These are phyloP conservation scores for Hemithea aestivaria DNA, from an alignment of 2,888 invertebrate genomes.

Conservation along the genomic window DNA sequence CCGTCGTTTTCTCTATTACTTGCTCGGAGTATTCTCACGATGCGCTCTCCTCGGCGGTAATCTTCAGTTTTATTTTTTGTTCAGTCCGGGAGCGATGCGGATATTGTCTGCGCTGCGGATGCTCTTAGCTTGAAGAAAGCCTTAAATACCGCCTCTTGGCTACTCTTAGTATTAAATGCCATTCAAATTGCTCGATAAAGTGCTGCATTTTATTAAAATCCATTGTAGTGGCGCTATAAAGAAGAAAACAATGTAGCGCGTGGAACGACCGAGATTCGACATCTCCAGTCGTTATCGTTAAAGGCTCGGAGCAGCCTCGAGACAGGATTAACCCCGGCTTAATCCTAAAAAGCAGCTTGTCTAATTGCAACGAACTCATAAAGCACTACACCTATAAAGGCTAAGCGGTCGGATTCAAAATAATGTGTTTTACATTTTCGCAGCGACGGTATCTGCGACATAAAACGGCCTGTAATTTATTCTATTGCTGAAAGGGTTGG, in stretches of 20 bases:
- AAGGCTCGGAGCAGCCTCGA: constrained; percentile 44
- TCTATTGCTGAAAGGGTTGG: constrained; percentile 79
- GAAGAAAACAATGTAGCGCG: constrained; percentile 15
- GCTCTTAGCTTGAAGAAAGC: constrained; percentile 40
- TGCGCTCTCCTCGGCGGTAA: constrained; percentile 28
- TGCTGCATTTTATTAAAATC: constrained; percentile 21
- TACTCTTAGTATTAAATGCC: constrained; percentile 19
- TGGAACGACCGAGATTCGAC: constrained; percentile 36
- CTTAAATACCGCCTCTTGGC: constrained; percentile 35
- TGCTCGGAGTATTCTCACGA: constrained; percentile 7
- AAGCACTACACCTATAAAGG: constrained; percentile 74
- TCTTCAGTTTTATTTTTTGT: constrained; percentile 43
- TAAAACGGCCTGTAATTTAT: constrained; percentile 79
- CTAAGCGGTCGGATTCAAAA: constrained; percentile 77
- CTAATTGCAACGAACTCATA: constrained; percentile 71
- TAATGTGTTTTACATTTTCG: constrained; percentile 78
- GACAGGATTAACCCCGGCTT: constrained; percentile 46
- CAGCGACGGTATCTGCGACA: constrained; percentile 74
- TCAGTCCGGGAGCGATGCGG: constrained; percentile 32
- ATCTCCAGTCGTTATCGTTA: constrained; percentile 61
- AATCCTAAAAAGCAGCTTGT: constrained; percentile 71
- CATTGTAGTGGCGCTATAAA: constrained; percentile 10
- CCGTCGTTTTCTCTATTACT: constrained; percentile 1
- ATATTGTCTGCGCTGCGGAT: constrained; percentile 43
- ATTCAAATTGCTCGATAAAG: constrained; percentile 27